Conservation (phyloP, 2,888 invertebrate genomes). For the Synanthedon myopaeformis region DNA sequence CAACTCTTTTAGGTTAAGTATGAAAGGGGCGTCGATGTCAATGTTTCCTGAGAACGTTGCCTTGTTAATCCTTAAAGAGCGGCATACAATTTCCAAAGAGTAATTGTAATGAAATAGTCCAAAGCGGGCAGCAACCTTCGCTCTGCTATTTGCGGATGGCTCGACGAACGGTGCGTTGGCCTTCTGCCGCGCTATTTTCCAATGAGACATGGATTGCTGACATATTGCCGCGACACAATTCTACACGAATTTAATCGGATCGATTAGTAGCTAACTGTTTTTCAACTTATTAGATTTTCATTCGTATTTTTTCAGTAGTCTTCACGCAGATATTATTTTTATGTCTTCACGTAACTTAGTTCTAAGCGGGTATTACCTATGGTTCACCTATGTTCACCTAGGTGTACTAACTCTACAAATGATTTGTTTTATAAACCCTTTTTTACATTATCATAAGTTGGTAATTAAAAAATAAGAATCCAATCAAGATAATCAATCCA, state of each 20-base stretch:
- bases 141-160: slow-evolving; percentile 53
- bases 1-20: neutral
- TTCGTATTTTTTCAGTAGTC: neutral
- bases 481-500: too few species aligned
- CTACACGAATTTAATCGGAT: slow-evolving; percentile 4
- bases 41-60: neutral
- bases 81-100: slow-evolving; percentile 25
- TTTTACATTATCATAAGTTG: too few species aligned
- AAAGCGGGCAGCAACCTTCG: slow-evolving; percentile 56
- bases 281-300: neutral
- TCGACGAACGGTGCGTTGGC: slow-evolving; percentile 51
- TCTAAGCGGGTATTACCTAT: too few species aligned
- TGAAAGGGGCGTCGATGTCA: neutral
- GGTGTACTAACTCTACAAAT: too few species aligned
- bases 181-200: slow-evolving; percentile 54
- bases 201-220: slow-evolving; percentile 37
- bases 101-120: slow-evolving; percentile 35
- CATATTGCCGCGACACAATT: slow-evolving; percentile 23
- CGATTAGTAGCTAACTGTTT: neutral
- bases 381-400: too few species aligned
- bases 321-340: too few species aligned
- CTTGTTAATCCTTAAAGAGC: slow-evolving; percentile 1
- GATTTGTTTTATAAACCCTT: too few species aligned
- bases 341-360: too few species aligned
- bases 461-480: too few species aligned